Evolutionary conservation across 2,113 vertebrate species (phyloP).

Genomic region (Antennarius striatus): DNA sequence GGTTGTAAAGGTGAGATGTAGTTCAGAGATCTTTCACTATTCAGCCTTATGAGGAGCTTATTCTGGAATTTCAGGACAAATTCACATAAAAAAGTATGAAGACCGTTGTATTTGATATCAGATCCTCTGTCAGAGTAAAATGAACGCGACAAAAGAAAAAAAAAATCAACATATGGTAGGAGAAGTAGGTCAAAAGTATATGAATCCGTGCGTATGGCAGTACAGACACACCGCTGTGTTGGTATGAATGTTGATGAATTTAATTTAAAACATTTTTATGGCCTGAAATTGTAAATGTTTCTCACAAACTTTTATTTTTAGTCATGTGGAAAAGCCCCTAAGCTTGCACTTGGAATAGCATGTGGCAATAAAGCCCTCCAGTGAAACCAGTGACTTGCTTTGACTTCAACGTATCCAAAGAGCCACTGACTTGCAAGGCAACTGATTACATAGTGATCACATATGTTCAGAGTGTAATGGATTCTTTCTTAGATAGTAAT

Average conservation of each 20-base stretch:
- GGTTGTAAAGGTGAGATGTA: conserved; percentile 77
- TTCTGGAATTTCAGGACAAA: conserved; percentile 8
- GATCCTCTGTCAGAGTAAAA: conserved; percentile 32
- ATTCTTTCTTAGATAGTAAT: neutral
- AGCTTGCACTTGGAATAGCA: conserved; percentile 10
- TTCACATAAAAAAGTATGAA: conserved; percentile 4
- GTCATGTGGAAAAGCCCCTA: conserved; percentile 8
- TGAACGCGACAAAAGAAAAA: conserved; percentile 18
- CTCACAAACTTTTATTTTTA: conserved; percentile 20
- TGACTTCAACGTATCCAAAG: neutral
- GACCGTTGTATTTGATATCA: conserved; percentile 22
- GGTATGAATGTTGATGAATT: conserved; percentile 14
- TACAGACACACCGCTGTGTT: conserved; percentile 10
- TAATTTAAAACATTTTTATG: conserved; percentile 22
- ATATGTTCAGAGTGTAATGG: too few species aligned
- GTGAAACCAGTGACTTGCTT: conserved; percentile 10
- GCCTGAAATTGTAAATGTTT: conserved; percentile 15
- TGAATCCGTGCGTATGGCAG: conserved; percentile 25
- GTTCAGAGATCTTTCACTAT: neutral
- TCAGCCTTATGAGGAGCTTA: conserved; percentile 12
- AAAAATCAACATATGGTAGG: neutral
- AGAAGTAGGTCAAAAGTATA: neutral
- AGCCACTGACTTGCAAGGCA: conserved; percentile 10
- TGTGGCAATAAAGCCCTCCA: conserved; percentile 19
- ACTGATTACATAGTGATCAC: neutral